Percentiles rank a stretch among this genome's conserved stretches.
These are phyloP conservation scores for Patella vulgata DNA, from an alignment of 1,140 invertebrate species.

Conservation along the genomic window DNA sequence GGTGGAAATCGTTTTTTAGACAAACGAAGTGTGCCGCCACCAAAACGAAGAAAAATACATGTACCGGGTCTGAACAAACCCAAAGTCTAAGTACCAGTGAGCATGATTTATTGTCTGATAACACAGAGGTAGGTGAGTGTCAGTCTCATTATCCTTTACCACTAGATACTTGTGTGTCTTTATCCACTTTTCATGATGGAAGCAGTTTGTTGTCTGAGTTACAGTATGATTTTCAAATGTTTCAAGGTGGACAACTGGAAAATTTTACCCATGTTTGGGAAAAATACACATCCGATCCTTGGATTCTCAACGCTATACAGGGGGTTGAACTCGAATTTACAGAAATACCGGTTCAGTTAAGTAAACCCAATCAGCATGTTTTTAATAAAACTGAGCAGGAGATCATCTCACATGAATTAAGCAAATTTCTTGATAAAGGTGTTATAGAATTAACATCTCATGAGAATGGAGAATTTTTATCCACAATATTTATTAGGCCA, in stretches of 20 bases:
- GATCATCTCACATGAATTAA: slow-evolving; percentile 4
- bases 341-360: background rate
- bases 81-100: too few relatives aligned
- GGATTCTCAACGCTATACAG: slow-evolving; percentile 14
- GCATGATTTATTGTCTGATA: too few relatives aligned
- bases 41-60: too few relatives aligned
- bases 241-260: slow-evolving; percentile 9
- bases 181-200: too few relatives aligned
- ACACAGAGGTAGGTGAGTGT: too few relatives aligned
- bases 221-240: slow-evolving; percentile 1
- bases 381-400: background rate
- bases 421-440: slow-evolving; percentile 9
- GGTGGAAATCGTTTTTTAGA: background rate
- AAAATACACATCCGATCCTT: slow-evolving; percentile 17
- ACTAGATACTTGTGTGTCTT: too few relatives aligned
- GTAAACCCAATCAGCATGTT: background rate
- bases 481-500: slow-evolving; percentile 33
- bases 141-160: too few relatives aligned
- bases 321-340: slow-evolving; percentile 20
- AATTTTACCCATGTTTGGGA: background rate
- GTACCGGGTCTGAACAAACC: too few relatives aligned
- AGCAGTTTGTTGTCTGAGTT: background rate
- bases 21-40: background rate
- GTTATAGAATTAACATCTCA: slow-evolving; percentile 18
- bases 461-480: slow-evolving; percentile 28